Conservation (phyloP, 2,797 vertebrate genomes). For the Sebastes matsubarae region DNA sequence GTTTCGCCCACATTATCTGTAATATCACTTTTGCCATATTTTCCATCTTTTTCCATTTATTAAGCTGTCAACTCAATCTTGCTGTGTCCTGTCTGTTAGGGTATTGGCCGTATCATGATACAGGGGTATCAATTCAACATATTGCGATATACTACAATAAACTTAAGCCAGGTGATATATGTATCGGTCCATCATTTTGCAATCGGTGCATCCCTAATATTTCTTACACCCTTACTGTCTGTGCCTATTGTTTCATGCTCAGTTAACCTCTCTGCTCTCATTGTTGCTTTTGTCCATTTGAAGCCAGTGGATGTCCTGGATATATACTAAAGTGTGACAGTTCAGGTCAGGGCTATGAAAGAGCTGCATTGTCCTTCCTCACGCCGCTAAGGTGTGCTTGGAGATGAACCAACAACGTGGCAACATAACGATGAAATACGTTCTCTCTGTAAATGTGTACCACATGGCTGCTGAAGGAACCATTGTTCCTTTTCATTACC, state of each 20-base stretch:
- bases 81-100: background rate
- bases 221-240: background rate
- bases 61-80: background rate
- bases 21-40: background rate
- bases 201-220: no score
- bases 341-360: slow-evolving; percentile 63
- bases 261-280: slow-evolving; percentile 23
- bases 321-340: slow-evolving; percentile 65
- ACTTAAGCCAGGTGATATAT: no score
- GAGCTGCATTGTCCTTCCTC: slow-evolving; percentile 66
- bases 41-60: background rate
- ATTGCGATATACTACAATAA: no score
- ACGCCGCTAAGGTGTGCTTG: slow-evolving; percentile 59
- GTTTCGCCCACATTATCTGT: background rate
- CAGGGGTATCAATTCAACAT: no score
- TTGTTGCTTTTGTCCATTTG: slow-evolving; percentile 68
- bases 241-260: slow-evolving; percentile 30
- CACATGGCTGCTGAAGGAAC: slow-evolving; percentile 41
- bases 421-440: slow-evolving; percentile 25
- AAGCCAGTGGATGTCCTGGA: slow-evolving; percentile 53
- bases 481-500: slow-evolving; percentile 34
- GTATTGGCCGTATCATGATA: no score
- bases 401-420: slow-evolving; percentile 36
- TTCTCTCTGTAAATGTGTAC: slow-evolving; percentile 34
- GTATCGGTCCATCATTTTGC: no score